These are phyloP conservation scores for Rhagologus leucostigma DNA, from an alignment of 2,113 vertebrate genomes.

Conservation along the genomic window DNA sequence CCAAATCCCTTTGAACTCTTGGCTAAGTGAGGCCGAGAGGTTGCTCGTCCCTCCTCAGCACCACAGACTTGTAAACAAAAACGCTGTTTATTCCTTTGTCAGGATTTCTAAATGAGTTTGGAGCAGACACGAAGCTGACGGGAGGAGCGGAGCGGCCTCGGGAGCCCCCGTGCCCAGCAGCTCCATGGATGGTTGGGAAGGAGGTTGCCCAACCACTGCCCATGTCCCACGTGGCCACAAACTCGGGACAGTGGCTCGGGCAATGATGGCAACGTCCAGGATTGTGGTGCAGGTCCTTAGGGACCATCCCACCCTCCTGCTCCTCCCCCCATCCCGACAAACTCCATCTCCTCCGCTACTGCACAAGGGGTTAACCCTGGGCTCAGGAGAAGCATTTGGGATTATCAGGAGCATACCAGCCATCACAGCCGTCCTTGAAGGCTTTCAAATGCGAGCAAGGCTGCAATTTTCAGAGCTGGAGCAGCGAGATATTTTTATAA, in stretches of 20 bases:
- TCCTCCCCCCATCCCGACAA: not conserved
- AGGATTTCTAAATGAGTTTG: not conserved
- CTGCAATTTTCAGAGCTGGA: conserved; percentile 42
- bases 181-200: fast-evolving
- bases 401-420: not conserved
- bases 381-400: not conserved
- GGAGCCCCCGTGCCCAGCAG: not conserved
- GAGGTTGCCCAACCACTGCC: not conserved
- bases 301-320: not conserved
- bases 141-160: not conserved
- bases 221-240: fast-evolving
- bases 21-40: not conserved
- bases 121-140: not conserved
- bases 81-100: not conserved
- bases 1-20: conserved; percentile 35
- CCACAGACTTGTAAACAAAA: not conserved
- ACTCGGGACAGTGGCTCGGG: not conserved
- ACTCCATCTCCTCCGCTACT: fast-evolving
- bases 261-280: fast-evolving
- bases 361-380: not conserved
- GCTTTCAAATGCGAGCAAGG: not conserved
- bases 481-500: conserved; percentile 55
- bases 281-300: fast-evolving
- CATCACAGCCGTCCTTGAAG: not conserved
- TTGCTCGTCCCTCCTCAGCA: not conserved